These are phyloP conservation scores for Spinibarbus caldwelli DNA, from an alignment of 2,797 vertebrate genomes.

Conservation along the genomic window DNA sequence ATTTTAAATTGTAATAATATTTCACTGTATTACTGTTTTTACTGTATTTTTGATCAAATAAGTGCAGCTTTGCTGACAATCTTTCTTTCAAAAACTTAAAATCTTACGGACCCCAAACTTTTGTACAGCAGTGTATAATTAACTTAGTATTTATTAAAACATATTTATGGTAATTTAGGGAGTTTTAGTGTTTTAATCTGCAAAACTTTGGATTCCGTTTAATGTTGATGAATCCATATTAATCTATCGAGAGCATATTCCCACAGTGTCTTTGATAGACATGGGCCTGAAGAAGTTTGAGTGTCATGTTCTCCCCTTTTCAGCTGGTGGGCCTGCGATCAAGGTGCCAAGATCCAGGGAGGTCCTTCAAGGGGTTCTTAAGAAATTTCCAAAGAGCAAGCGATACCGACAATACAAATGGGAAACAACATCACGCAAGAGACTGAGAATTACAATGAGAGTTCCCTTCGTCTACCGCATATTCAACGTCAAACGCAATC, in stretches of 20 bases:
- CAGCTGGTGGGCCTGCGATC: conserved; percentile 21
- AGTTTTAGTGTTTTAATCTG: too few species aligned
- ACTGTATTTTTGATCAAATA: too few species aligned
- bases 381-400: conserved; percentile 65
- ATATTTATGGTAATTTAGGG: too few species aligned
- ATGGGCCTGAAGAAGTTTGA: background rate
- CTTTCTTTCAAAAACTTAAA: background rate
- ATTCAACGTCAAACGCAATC: conserved; percentile 69
- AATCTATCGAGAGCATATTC: background rate
- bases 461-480: conserved; percentile 77
- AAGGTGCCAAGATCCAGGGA: conserved; percentile 56
- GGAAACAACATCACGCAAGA: background rate
- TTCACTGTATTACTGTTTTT: too few species aligned
- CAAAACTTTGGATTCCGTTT: too few species aligned
- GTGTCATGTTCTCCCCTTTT: background rate
- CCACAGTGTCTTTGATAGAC: background rate
- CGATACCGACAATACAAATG: background rate
- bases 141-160: background rate
- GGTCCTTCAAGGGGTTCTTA: conserved; percentile 72
- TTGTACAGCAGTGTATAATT: background rate
- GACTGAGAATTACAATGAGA: conserved; percentile 68
- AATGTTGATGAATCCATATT: too few species aligned
- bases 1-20: too few species aligned
- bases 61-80: background rate
- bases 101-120: background rate